Base-by-base conservation (phyloP, 2,888 invertebrate species). In the Norana najaformis region DNA sequence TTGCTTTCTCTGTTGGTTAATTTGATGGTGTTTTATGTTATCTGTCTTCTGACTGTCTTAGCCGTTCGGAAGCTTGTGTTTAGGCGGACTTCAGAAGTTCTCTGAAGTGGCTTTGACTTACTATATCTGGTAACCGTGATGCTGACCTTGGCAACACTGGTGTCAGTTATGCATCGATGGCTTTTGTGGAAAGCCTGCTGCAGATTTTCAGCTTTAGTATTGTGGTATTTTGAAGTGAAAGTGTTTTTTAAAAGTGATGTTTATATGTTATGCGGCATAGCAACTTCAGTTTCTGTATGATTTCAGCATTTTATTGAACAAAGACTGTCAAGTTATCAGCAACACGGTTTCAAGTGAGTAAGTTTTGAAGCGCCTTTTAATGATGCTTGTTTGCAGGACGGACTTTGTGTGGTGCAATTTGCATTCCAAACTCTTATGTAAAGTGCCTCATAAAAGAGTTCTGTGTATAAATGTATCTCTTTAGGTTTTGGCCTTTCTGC, bases 341-440 rank as follows among this genome's bases (percentile, higher is more conserved):
- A 11, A 69, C 69, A 69, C 16, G 18, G 69, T n/a, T 8, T 8
- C 30, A n/a, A 30, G 13, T n/a, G n/a, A n/a, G n/a, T 69, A 69
- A 69, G n/a, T n/a, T 69, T 69, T 69, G 30, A 8, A 69, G 69
- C 69, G 69, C 6, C 30, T 69, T n/a, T 69, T 2, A 30, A n/a
- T 69, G n/a, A n/a, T 69, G 69, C 69, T 69, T 8, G n/a, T 69
- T 69, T 30, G 69, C n/a, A 69, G 69, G 69, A 69, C 69, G 69
- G 69, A 69, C 69, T 69, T 69, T 69, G 69, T 69, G 11, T 69
- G 69, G 16, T 69, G 69, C 11, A 69, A n/a, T 69, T 69, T 69
- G 30, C 69, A 69, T 69, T 69, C 69, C 69, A 69, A 69, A 69
- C 69, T n/a, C 69, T n/a, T 69, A n/a, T 69, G 69, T 69, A n/a